phyloP scores from a whole-genome alignment of 2,797 vertebrate genomes.

The Pangasius macronema region DNA sequence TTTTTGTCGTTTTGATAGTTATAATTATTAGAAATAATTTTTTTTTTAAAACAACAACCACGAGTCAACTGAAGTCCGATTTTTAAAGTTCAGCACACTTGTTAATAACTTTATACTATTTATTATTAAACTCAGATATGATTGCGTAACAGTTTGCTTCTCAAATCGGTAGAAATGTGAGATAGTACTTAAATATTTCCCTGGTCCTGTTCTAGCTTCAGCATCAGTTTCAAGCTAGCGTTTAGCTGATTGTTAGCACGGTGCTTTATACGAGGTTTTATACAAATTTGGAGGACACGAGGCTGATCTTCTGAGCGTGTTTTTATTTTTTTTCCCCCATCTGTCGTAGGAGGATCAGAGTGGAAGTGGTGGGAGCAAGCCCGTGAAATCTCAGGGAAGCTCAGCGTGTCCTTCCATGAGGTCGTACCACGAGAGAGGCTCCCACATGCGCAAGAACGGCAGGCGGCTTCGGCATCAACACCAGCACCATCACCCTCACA shows the following conservation, averaged over 20 bases:
- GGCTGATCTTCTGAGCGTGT: background rate
- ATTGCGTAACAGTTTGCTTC: background rate
- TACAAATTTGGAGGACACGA: background rate
- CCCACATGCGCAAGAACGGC: constrained; percentile 83
- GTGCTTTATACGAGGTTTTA: background rate
- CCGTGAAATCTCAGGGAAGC: constrained; percentile 94
- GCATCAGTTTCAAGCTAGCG: background rate
- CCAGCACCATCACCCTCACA: constrained; percentile 59
- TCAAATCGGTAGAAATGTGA: background rate
- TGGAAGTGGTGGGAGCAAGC: constrained; percentile 75
- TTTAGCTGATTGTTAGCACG: background rate
- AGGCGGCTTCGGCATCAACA: constrained; percentile 86
- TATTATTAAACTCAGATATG: background rate
- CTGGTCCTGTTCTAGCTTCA: background rate
- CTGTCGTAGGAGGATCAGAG: constrained; percentile 84
- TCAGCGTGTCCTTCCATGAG: constrained; percentile 81
- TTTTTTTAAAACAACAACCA: no score
- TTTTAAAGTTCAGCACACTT: background rate
- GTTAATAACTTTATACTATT: background rate
- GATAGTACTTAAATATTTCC: background rate
- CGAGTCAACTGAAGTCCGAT: background rate
- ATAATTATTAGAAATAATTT: no score
- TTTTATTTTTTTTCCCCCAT: background rate
- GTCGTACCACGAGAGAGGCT: constrained; percentile 81
- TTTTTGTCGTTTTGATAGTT: no score